Evolutionary conservation across 2,797 vertebrate species (phyloP), one percentile per base, ranked within the genome.

Genomic region (Sebastes paucispinis): DNA sequence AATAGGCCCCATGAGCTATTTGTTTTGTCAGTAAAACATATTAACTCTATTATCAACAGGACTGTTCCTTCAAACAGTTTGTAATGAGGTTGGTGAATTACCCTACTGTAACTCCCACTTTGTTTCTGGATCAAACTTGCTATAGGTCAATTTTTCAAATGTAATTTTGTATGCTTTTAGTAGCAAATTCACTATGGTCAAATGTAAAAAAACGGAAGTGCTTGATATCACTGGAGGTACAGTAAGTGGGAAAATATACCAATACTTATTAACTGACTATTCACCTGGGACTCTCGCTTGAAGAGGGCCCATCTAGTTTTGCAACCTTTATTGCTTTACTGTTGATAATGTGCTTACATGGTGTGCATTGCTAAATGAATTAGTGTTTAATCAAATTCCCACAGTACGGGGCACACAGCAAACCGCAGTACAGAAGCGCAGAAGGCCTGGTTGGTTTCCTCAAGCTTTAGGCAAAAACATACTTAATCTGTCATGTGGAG

Each of bases 341-440:
- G 36, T 47, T 79, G 12, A 75, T 55, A 25, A 29, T 73, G 18
- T 75, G 36, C 58, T 65, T 69, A 59, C 31, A 16, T 22, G 24
- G 67, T 66, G 43, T 24, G 57, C 66, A 22, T 69, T 62, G 39
- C 20, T 69, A 73, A 78, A 79, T 60, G 0, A 79, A 73, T 83
- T 27, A 36, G 18, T 69, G 43, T 78, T 78, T 67, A 64, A 79
- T 83, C 52, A 71, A 70, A 79, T 81, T 63, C 27, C 22, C 24
- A 24, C 34, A 47, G 2, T 80, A 71, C 80, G 52, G 69, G 52
- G 24, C 1, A 1, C 29, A 67, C 8, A 64, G 60, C 20, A 57
- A 80, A 78, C 68, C 39, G 1, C 39, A 43, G 39, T 43, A 13
- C 39, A 43, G 13, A 43, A 43, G 36, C 34, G 34, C 29, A 25